Base-by-base conservation (phyloP, 2,888 invertebrate genomes). In the Harpagoxenus sublaevis region DNA sequence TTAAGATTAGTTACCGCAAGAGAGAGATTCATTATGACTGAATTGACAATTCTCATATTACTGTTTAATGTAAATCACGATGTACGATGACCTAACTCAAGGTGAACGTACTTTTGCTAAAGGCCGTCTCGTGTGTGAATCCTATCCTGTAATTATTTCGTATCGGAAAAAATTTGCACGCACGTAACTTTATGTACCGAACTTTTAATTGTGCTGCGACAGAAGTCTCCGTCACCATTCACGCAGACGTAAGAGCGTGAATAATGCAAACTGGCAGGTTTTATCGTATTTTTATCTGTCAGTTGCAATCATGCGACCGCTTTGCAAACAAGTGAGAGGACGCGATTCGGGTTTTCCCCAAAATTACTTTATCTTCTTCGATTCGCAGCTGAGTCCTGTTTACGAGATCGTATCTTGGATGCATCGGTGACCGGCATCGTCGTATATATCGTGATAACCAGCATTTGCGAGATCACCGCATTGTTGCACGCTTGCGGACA, bases 401-500 rank as follows among this genome's bases (percentile, higher is more conserved):
- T 88, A 90, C 78, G 89, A 89, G 51, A 83, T 91, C 4, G 63
- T 90, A 9, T 89, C 85, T 39, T 31, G 74, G 3, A 66, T 60
- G 12, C 89, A 91, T 2, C 68, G 31, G 39, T 78, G 6, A 57
- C 77, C 3, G 86, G 82, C 0, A 68, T 87, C 12, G 15, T 87
- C 8, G 55, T 89, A 55, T 77, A 87, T 12, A 66, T 85, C 3
- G 73, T 84, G 0, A 70, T 82, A 0, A 62, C 63, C 8, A 84
- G 83, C 18, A 48, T 78, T 0, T 90, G 85, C 51, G 87, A 85
- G 48, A 8, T 90, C 1, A 84, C 88, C 8, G 77, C 86, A n/a
- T 73, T 88, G 9, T 75, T 89, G 77, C 92, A 92, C 39, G 88
- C 87, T 5, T 90, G 90, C 70, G 87, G 91, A 9, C 91, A 90